Evolutionary conservation across 1,140 invertebrate species (phyloP), one percentile per base, ranked within the genome.

Genomic region (Aphaenogaster floridana): DNA sequence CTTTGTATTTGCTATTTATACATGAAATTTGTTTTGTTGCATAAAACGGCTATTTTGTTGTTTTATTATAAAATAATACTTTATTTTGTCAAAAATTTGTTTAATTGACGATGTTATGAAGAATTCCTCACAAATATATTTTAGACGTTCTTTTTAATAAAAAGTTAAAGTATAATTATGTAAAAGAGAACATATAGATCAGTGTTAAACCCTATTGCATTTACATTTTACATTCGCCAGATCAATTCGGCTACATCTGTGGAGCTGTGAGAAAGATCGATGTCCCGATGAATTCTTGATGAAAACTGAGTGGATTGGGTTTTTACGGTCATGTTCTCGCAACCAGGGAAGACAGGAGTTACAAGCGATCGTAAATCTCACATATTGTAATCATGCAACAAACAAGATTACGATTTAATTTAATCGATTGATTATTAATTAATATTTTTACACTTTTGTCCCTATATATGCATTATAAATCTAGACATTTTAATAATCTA

Each of bases 221-320:
- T 81, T 81, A 42, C n/a, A 13, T 79, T 64, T 28, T 28, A 28
- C 48, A 15, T 48, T 36, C 42, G 59, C 9, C 17, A 39, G 45
- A 66, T 21, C 63, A n/a, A 84, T 61, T 50, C 5, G 28, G 57
- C 36, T 61, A 6, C 28, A 83, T 61, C 21, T 39, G 66, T 45
- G 50, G 9, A 81, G 50, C 21, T 13, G 59, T 61, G 50, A 71
- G 69, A 86, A 88, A 85, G 66, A 61, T 84, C 79, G 61, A 88
- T 86, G 84, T 34, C n/a, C 11, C 42, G 39, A 79, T 90, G 68
- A 90, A 90, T 90, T 90, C 76, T 90, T 90, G 9, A 90, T 85
- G 36, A 45, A 21, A 57, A 57, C 57, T 85, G 63, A 90, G 89
- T 89, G 85, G 85, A 90, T 90, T 86, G 74, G 48, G 66, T 77